Evolutionary conservation across 2,113 vertebrate species (phyloP).

Genomic region (Rhinichthys klamathensis): DNA sequence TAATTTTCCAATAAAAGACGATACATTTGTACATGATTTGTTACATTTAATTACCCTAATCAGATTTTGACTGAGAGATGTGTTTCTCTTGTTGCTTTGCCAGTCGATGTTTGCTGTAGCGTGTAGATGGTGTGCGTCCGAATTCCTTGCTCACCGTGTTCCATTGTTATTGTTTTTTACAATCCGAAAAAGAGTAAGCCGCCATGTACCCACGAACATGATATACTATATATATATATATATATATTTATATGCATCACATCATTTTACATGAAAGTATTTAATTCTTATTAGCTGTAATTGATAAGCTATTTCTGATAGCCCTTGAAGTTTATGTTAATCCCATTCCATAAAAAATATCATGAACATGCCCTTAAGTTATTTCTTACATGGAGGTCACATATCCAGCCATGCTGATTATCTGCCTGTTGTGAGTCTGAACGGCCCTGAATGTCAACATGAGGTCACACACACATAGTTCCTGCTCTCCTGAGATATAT

Average conservation of each 20-base stretch:
- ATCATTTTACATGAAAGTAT: not conserved
- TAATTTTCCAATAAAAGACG: too few species aligned
- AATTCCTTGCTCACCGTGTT: too few species aligned
- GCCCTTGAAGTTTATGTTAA: not conserved
- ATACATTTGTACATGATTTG: too few species aligned
- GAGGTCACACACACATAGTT: constrained; percentile 22
- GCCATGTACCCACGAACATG: too few species aligned
- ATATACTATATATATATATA: too few species aligned
- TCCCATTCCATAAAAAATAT: not conserved
- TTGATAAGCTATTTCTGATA: not conserved
- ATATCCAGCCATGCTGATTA: constrained; percentile 16
- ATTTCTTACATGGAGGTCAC: constrained; percentile 20
- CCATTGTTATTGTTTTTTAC: too few species aligned
- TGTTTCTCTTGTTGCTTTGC: too few species aligned
- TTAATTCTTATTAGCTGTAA: not conserved
- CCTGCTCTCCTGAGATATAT: constrained; percentile 38
- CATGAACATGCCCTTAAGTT: constrained; percentile 2
- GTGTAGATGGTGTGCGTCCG: too few species aligned
- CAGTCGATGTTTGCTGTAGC: too few species aligned
- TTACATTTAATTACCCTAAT: too few species aligned
- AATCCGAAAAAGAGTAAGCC: too few species aligned
- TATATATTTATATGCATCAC: not conserved
- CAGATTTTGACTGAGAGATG: too few species aligned
- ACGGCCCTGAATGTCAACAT: constrained; percentile 11
- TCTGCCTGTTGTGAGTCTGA: constrained; percentile 9